Evolutionary conservation across 2,797 vertebrate genomes (phyloP).

Genomic region (Eulemur rubriventer): DNA sequence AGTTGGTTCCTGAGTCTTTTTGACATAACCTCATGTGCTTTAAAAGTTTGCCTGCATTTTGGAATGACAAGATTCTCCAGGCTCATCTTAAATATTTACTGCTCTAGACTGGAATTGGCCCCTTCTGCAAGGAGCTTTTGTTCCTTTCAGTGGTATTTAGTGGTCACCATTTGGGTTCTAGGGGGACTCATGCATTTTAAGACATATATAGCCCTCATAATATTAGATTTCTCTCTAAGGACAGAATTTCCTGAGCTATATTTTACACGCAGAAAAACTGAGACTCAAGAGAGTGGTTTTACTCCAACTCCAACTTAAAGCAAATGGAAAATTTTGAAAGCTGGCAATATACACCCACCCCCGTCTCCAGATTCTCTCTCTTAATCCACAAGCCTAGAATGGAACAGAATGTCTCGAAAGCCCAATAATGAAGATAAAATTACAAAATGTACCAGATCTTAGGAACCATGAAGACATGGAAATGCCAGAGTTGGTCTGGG

Average conservation of each 20-base stretch:
- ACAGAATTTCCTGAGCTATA: background rate
- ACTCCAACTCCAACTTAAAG: conserved; percentile 1
- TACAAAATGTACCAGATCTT: background rate
- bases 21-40: background rate
- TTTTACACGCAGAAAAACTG: conserved; percentile 37
- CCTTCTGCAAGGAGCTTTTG: background rate
- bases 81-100: background rate
- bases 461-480: background rate
- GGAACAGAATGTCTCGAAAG: background rate
- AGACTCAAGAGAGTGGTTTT: background rate
- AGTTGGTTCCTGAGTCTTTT: background rate
- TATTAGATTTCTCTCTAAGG: background rate
- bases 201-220: background rate
- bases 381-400: background rate
- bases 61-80: background rate
- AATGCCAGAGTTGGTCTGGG: background rate
- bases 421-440: background rate
- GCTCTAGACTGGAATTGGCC: background rate
- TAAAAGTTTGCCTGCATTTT: background rate
- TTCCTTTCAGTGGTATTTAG: background rate
- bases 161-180: background rate
- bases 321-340: background rate
- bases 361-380: background rate
- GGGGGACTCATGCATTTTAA: background rate
- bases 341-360: background rate